Base-by-base conservation (phyloP, 2,113 vertebrate species). In the Pygoscelis adeliae region DNA sequence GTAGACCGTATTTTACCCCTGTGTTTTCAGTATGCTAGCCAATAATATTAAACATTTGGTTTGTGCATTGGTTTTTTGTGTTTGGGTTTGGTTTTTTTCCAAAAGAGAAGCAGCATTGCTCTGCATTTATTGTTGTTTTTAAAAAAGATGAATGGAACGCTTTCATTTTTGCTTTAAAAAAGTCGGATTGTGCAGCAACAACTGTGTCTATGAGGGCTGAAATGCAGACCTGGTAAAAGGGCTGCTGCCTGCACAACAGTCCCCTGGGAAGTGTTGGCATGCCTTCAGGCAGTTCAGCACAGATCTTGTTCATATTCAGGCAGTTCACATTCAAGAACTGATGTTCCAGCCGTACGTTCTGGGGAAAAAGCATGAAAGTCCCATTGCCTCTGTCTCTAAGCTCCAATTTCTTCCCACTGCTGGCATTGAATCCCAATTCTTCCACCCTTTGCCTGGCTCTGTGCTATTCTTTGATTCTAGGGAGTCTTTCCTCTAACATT, bases 11-110 rank as follows among this genome's bases (percentile, higher is more conserved):
- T 71, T 91, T 65, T 78, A 55, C 10, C 7, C 13, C 21, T 49
- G 6, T 40, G 5, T n/a, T 53, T 62, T 67, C 9, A 29, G 14
- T 22, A 44, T 42, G 34, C 15, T 25, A 71, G 34, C 10, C 34
- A 93, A 66, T 56, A 78, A 62, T 34, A 71, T 5, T 11, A 89
- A 71, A 91, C 4, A 16, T 70, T 55, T 6, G 2, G 2, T 61
- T 66, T 76, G 13, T 42, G 10, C 21, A 13, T 15, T 29, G 20
- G 2, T 15, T 53, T 87, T 58, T 15, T 47, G 13, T 34, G 30
- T 55, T 46, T 9, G 3, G 34, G 13, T 58, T 22, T 2, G 42
- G 1, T 20, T 19, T 21, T 5, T 23, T 4, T 1, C 27, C 25
- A 42, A 40, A 86, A 76, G 22, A 38, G 11, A 83, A 93, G 13